phyloP scores from a whole-genome alignment of 2,113 vertebrate species.

The Lamprologus lemairii region DNA sequence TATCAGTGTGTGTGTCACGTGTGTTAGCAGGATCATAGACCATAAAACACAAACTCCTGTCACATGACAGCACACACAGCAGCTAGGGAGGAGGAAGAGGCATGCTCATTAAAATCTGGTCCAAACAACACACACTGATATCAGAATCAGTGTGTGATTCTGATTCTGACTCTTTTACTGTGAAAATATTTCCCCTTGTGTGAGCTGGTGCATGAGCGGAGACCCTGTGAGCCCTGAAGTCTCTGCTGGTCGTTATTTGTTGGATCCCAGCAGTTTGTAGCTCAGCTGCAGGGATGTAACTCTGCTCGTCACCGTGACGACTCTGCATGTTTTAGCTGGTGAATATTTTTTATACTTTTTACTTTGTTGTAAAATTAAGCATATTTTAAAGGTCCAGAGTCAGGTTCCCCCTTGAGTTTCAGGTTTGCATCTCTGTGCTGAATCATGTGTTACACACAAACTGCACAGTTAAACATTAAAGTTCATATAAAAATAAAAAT shows the following conservation, averaged over 20 bases:
- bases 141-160: too few relatives aligned
- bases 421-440: accelerated
- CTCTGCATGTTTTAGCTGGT: neutral
- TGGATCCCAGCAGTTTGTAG: neutral
- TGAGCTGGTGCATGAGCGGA: accelerated
- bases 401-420: neutral
- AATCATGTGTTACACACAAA: neutral
- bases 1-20: neutral
- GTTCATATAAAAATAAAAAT: neutral
- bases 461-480: neutral
- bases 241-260: accelerated
- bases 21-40: neutral
- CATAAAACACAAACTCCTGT: neutral
- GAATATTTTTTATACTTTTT: neutral
- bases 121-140: neutral
- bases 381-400: neutral
- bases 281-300: neutral
- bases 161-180: neutral
- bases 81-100: neutral
- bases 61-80: neutral
- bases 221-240: neutral
- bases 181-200: neutral
- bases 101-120: accelerated
- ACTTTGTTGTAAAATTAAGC: neutral
- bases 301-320: accelerated